Percentiles rank a stretch among this genome's conserved stretches.
phyloP scores from a whole-genome alignment of 2,888 invertebrate genomes.

The Drosophila vallismaia region DNA sequence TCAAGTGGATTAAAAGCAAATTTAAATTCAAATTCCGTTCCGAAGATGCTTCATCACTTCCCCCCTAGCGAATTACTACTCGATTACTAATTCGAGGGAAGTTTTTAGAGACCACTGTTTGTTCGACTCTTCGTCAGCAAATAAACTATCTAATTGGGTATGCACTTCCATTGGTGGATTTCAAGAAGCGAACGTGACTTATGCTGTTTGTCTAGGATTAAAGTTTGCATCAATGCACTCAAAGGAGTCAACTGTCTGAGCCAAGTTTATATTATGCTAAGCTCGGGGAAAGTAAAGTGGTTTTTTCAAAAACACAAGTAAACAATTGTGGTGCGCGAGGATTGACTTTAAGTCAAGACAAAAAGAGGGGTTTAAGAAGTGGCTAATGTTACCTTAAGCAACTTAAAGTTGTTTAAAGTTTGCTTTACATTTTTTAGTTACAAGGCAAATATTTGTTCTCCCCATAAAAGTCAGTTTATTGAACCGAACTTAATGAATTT shows the following conservation, averaged over 20 bases:
- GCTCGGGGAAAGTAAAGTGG: conserved; percentile 17
- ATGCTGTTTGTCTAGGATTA: conserved; percentile 16
- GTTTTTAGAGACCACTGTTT: neutral
- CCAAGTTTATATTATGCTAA: conserved; percentile 18
- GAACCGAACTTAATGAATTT: neutral
- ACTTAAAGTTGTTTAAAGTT: neutral
- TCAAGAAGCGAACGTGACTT: conserved; percentile 23
- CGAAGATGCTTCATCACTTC: conserved; percentile 24
- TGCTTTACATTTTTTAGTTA: neutral
- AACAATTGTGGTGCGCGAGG: conserved; percentile 13
- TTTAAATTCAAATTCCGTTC: conserved; percentile 36
- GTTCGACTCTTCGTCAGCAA: neutral
- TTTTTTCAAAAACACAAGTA: conserved; percentile 14
- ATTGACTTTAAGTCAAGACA: neutral
- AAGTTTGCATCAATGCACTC: conserved; percentile 26
- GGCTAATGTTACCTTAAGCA: neutral
- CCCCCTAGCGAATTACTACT: neutral
- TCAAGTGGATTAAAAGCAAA: conserved; percentile 22
- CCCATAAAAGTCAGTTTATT: neutral
- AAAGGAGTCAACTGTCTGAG: conserved; percentile 18
- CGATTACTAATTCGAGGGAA: too few species aligned
- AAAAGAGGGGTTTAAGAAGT: neutral
- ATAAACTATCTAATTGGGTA: conserved; percentile 22
- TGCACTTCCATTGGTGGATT: conserved; percentile 22
- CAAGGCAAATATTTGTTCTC: neutral